Percentiles rank a stretch among this genome's conserved stretches.
These are phyloP conservation scores for Antheraea yamamai DNA, from an alignment of 2,888 invertebrate genomes.

Conservation along the genomic window DNA sequence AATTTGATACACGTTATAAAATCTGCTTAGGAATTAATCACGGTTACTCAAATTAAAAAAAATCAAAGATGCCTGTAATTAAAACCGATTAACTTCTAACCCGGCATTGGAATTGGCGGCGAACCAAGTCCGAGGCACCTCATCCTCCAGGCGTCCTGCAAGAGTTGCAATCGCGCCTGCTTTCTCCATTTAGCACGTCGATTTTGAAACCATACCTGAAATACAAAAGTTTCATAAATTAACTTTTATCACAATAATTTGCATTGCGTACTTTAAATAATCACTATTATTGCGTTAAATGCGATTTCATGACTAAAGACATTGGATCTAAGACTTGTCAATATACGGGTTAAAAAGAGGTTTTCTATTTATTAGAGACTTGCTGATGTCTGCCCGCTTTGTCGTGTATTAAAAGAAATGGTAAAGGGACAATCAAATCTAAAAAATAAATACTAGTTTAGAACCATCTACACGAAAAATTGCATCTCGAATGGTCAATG, in stretches of 20 bases:
- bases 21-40: not conserved
- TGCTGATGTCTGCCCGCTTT: too few species aligned
- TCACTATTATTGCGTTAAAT: not conserved
- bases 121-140: slow-evolving; percentile 89
- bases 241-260: not conserved
- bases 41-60: not conserved
- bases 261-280: not conserved
- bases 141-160: slow-evolving; percentile 96
- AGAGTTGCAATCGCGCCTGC: slow-evolving; percentile 91
- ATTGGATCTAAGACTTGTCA: not conserved
- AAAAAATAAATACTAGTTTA: too few species aligned
- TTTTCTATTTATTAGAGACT: not conserved
- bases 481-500: too few species aligned
- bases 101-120: slow-evolving; percentile 81
- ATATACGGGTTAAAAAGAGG: not conserved
- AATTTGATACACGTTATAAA: not conserved
- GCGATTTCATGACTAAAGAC: not conserved
- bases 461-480: too few species aligned
- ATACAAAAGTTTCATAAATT: slow-evolving; percentile 12
- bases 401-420: too few species aligned
- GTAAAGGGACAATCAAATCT: too few species aligned
- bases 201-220: slow-evolving; percentile 95
- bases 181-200: slow-evolving; percentile 95
- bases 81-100: slow-evolving; percentile 42
- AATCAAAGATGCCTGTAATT: not conserved